Evolutionary conservation across 2,888 invertebrate genomes (phyloP).

Genomic region (Phragmatobia fuliginosa): DNA sequence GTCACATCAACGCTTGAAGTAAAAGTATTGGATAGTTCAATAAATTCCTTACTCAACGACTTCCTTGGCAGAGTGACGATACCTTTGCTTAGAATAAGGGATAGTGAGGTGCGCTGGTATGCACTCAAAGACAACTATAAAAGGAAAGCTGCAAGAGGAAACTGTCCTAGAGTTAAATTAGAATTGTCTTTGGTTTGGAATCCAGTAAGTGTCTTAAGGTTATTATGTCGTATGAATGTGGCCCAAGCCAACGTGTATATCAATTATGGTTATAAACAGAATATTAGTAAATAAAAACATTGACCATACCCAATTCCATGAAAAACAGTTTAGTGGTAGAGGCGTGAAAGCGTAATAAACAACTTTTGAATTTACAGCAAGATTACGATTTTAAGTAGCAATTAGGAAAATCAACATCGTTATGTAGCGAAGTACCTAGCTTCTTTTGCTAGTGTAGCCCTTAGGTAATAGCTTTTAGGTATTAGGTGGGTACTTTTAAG

Average conservation of each 20-base stretch:
- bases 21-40: constrained; percentile 69
- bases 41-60: constrained; percentile 60
- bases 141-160: constrained; percentile 70
- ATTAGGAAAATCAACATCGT: neutral
- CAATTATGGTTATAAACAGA: neutral
- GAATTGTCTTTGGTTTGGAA: constrained; percentile 76
- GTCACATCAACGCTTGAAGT: constrained; percentile 74
- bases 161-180: constrained; percentile 73
- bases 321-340: no score
- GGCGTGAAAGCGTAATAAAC: no score
- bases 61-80: constrained; percentile 73
- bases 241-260: neutral
- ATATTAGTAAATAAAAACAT: no score
- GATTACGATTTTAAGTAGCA: neutral
- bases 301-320: no score
- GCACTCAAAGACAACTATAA: constrained; percentile 73
- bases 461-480: neutral
- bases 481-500: neutral
- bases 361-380: no score
- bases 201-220: constrained; percentile 67
- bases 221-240: neutral
- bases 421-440: neutral
- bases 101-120: constrained; percentile 72
- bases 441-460: neutral
- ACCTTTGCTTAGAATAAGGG: constrained; percentile 70